Evolutionary conservation across 1,140 invertebrate species (phyloP).

Genomic region (Hyles euphorbiae): DNA sequence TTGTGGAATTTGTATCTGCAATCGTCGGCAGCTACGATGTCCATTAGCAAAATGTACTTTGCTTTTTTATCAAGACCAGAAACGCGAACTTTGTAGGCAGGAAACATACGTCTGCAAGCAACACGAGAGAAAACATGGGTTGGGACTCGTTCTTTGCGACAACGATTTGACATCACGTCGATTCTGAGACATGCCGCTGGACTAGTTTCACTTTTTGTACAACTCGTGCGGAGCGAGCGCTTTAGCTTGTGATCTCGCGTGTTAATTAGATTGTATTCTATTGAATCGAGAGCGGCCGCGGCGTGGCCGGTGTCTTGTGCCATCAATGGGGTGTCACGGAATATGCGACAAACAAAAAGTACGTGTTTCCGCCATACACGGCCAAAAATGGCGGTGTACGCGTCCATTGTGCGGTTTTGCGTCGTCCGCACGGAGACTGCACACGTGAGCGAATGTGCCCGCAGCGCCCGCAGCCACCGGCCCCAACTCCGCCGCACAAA

Average conservation of each 20-base stretch:
- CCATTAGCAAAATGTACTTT: constrained; percentile 96
- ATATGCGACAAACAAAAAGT: constrained; percentile 41
- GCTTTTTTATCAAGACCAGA: constrained; percentile 95
- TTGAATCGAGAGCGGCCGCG: constrained; percentile 6
- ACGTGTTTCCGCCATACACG: constrained; percentile 41
- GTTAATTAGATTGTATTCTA: constrained; percentile 43
- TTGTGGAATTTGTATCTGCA: constrained; percentile 97
- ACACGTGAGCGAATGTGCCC: constrained; percentile 45
- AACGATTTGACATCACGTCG: constrained; percentile 69
- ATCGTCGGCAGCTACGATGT: constrained; percentile 94
- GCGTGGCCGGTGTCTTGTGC: no score
- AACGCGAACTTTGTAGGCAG: constrained; percentile 93
- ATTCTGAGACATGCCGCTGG: constrained; percentile 64
- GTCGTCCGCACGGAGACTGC: constrained; percentile 12
- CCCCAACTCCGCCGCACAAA: constrained; percentile 20
- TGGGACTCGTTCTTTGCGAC: constrained; percentile 78
- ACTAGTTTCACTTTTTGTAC: constrained; percentile 63
- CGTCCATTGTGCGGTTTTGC: constrained; percentile 44
- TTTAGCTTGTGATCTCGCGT: constrained; percentile 70
- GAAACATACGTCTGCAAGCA: constrained; percentile 91
- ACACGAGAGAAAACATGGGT: constrained; percentile 75
- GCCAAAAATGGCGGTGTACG: constrained; percentile 43
- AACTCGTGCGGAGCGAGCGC: constrained; percentile 42
- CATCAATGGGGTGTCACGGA: constrained; percentile 39
- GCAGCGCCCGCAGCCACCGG: constrained; percentile 13